Evolutionary conservation across 2,113 vertebrate species (phyloP), one percentile per base, ranked within the genome.

Genomic region (Tilapia sparmanii): DNA sequence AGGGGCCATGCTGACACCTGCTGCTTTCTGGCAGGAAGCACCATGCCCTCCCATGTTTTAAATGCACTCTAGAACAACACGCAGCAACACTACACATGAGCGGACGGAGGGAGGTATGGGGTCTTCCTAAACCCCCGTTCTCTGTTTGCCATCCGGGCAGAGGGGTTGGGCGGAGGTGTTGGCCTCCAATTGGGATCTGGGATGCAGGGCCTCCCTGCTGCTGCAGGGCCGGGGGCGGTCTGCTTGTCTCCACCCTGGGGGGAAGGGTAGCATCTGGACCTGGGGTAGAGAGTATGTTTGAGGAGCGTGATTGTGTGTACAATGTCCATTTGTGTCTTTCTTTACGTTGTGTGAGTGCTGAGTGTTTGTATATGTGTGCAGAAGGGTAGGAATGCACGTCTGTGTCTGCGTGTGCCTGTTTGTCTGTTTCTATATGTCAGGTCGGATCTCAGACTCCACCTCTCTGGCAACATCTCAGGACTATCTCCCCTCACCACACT

Each of bases 41-140:
- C 24, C 7, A 59, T 59, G 24, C 55, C 55, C 54, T 1, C 52
- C 52, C n/a, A 2, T 54, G 52, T 59, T 59, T 59, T 59, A 59
- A 59, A 29, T 29, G 55, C 24, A 16, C 24, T 59, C 55, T 59
- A 59, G 55, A 29, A 59, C 55, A 57, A 57, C 55, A 57, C 1
- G 13, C 0, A 3, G 55, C 55, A 57, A 57, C 24, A 55, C 22
- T 55, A 55, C 53, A 24, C 22, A 57, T 57, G 55, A 57, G 24
- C 24, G 0, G 24, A 29, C 0, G 7, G 55, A 16, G 24, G 13
- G 3, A 57, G 0, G 55, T 57, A 57, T 57, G 7, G 24, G 55
- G 55, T 57, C 24, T 57, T 57, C 55, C 4, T 4, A 57, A 24
- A 29, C 24, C 24, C 11, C 12, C 13, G 13, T 29, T 57, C 0